Conservation (phyloP, 2,888 invertebrate species). For the Trichopoda pennipes region DNA sequence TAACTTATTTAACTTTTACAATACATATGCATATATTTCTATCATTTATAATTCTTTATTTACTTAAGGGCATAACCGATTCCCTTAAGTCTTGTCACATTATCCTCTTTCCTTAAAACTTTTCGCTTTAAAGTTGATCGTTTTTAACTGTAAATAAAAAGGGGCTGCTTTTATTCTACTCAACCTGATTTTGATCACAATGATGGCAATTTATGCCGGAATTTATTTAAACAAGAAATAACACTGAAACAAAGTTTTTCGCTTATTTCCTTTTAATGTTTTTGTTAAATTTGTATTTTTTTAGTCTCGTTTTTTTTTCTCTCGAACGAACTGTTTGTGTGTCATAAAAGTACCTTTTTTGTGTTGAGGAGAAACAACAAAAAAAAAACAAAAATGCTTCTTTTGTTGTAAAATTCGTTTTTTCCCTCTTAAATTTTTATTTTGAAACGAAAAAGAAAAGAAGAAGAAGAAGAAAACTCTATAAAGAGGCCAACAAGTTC, state of each 20-base stretch:
- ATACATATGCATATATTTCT: too few species aligned
- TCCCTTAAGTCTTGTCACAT: not conserved
- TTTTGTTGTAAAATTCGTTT: not conserved
- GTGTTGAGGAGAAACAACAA: constrained; percentile 10
- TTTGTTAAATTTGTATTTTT: not conserved
- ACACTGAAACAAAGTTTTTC: constrained; percentile 24
- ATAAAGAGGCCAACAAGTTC: constrained; percentile 48
- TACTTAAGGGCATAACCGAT: too few species aligned
- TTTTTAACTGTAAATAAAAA: not conserved
- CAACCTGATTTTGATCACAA: not conserved
- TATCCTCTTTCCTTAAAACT: not conserved
- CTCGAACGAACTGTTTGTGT: constrained; percentile 14
- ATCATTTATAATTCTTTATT: too few species aligned
- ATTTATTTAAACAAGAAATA: constrained; percentile 28
- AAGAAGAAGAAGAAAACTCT: not conserved
- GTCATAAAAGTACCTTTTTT: constrained; percentile 46
- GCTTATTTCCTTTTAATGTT: constrained; percentile 22
- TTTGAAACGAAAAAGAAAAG: not conserved
- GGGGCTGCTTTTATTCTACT: not conserved
- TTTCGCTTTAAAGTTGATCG: not conserved
- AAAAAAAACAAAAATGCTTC: constrained; percentile 12
- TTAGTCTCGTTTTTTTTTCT: not conserved
- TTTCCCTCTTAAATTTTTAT: constrained; percentile 9
- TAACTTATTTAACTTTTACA: too few species aligned
- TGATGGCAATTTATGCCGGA: constrained; percentile 34